Conservation (phyloP, 1,140 invertebrate genomes). For the Maniola jurtina region DNA sequence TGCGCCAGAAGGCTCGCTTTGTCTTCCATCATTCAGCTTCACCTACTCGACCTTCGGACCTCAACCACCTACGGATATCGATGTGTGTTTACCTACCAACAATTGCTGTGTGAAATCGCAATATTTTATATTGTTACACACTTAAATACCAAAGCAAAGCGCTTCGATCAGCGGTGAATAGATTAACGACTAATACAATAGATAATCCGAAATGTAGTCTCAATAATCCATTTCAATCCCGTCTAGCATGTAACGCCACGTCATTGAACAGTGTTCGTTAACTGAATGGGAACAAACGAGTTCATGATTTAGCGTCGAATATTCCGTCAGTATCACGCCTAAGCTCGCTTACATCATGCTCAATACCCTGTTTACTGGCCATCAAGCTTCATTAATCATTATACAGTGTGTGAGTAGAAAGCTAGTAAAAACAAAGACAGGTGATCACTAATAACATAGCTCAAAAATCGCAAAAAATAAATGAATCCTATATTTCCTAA, state of each 20-base stretch:
- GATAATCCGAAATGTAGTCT: conserved; percentile 38
- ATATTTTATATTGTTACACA: not conserved
- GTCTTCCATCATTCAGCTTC: no score
- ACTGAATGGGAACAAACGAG: conserved; percentile 69
- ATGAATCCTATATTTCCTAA: no score
- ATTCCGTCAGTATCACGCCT: conserved; percentile 46
- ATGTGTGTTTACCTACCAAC: no score
- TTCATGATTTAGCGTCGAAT: conserved; percentile 60
- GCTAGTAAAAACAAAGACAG: no score
- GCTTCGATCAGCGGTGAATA: conserved; percentile 8
- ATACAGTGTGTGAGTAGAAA: no score
- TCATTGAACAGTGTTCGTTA: conserved; percentile 61
- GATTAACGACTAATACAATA: conserved; percentile 15
- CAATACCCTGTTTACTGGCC: conserved; percentile 49
- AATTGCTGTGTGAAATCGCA: no score
- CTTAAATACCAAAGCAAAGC: not conserved
- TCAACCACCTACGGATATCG: no score
- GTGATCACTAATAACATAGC: no score
- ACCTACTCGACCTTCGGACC: no score
- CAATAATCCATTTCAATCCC: conserved; percentile 46
- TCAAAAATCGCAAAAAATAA: no score
- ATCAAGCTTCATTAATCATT: conserved; percentile 50
- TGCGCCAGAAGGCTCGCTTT: no score
- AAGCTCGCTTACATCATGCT: conserved; percentile 53
- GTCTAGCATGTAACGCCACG: conserved; percentile 39